Evolutionary conservation across 2,888 invertebrate genomes (phyloP).

Genomic region (Calliphora vomitoria): DNA sequence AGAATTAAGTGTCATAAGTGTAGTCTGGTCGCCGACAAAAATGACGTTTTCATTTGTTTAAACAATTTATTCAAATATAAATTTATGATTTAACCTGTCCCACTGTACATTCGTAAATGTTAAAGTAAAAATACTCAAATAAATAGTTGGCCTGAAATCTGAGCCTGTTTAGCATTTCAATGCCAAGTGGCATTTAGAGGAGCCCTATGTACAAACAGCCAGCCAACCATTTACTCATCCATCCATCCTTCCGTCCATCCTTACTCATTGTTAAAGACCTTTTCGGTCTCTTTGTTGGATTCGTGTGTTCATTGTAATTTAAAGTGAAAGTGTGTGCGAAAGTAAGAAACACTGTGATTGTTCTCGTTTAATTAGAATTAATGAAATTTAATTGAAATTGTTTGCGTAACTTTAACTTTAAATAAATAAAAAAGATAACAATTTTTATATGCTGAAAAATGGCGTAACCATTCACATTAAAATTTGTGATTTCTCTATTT

Average conservation of each 20-base stretch:
- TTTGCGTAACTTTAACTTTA: conserved; percentile 25
- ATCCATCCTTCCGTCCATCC: background rate
- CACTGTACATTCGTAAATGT: too few relatives aligned
- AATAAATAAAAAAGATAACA: background rate
- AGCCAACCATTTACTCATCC: background rate
- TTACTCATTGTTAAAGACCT: background rate
- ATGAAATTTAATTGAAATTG: conserved; percentile 43
- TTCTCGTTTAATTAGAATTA: conserved; percentile 31
- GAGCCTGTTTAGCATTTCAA: conserved; percentile 28
- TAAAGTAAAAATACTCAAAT: background rate
- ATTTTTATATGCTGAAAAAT: background rate
- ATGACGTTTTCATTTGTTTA: too few relatives aligned
- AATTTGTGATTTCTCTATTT: background rate
- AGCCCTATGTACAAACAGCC: background rate
- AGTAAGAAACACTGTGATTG: background rate
- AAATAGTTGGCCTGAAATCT: conserved; percentile 14
- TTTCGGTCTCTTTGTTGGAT: background rate
- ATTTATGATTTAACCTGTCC: too few relatives aligned
- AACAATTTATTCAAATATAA: too few relatives aligned
- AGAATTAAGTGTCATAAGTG: too few relatives aligned
- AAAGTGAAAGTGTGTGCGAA: background rate
- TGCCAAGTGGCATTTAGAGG: background rate
- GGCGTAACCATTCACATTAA: background rate
- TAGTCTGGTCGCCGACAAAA: too few relatives aligned
- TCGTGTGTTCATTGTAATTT: background rate